A percentile compares a stretch with the other conserved stretches of the same genome.
Conservation (phyloP, 2,797 vertebrate species). For the Avahi laniger region DNA sequence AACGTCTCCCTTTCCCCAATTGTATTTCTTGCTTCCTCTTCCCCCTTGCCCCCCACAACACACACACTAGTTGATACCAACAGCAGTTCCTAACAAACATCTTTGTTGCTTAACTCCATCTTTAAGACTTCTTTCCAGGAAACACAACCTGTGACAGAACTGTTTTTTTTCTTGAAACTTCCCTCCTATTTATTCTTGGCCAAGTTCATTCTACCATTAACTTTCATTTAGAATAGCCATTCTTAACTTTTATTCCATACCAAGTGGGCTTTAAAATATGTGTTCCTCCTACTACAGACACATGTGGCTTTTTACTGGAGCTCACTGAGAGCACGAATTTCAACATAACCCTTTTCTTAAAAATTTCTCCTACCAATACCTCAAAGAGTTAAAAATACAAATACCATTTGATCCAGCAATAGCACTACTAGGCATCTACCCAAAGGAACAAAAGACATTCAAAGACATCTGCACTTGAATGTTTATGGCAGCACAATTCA, state of each 20-base stretch:
- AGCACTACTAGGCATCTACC: too few relatives aligned
- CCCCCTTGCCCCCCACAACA: rapidly evolving
- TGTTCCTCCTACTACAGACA: background rate
- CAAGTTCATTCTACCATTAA: background rate
- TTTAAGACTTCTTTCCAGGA: background rate
- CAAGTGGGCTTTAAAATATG: constrained; percentile 17
- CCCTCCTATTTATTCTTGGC: background rate
- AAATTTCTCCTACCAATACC: background rate
- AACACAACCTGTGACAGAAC: background rate
- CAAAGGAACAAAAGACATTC: too few relatives aligned
- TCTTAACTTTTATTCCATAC: constrained; percentile 1
- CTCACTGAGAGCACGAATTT: background rate
- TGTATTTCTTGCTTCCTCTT: background rate
- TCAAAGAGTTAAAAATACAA: too few relatives aligned
- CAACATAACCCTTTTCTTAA: background rate
- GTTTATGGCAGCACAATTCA: too few relatives aligned
- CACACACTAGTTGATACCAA: background rate
- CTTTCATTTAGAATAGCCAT: background rate
- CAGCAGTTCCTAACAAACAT: background rate
- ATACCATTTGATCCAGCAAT: too few relatives aligned
- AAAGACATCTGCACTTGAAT: too few relatives aligned
- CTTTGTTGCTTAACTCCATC: background rate
- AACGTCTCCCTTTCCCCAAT: background rate
- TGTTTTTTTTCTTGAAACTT: constrained; percentile 27
- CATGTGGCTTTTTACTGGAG: background rate